Base-by-base conservation (phyloP, 2,113 vertebrate genomes). In the Paradisaea rubra region DNA sequence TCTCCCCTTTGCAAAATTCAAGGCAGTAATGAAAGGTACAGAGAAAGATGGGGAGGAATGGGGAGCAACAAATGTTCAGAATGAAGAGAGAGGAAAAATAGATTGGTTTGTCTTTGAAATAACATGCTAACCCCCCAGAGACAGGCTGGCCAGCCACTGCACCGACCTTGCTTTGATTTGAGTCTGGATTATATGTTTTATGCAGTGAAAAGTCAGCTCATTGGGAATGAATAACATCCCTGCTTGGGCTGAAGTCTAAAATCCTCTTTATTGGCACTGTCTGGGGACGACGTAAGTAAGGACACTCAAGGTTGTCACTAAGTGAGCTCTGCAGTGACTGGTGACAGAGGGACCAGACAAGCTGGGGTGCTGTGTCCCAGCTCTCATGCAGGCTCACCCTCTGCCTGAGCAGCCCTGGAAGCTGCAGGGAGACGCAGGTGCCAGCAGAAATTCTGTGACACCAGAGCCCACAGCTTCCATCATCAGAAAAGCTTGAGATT, bases 271-370 rank as follows among this genome's bases (percentile, higher is more conserved):
- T 88, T 79, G 66, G 89, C 79, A 88, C 76, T 3, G 57, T 91
- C 91, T 89, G 91, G 79, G 92, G 81, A 94, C 31, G 2, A 78
- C 14, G 13, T 54, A 88, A 88, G 85, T 83, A 77, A 94, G 93
- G 93, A 92, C 95, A 31, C 84, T 94, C 86, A 92, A 95, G 94
- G 96, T 93, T 94, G 96, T 91, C 90, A 86, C 90, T 96, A 91
- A 92, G 92, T 93, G 94, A 86, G 91, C 53, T 92, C 83, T 91
- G 88, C 81, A 71, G 74, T 2, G 10, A 13, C 53, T 65, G 78
- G 53, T 78, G 70, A 76, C 50, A 73, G 80, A 81, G 73, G 88
- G 80, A 81, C 50, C 5, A 8, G 60, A 47, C 68, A 68, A 88
- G 65, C 80, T 31, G 71, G 65, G 79, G 77, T 93, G 69, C 60